Evolutionary conservation across 37 sponge, comb jelly and placozoan species (phyloP).

Genomic region (Ianthella basta): DNA sequence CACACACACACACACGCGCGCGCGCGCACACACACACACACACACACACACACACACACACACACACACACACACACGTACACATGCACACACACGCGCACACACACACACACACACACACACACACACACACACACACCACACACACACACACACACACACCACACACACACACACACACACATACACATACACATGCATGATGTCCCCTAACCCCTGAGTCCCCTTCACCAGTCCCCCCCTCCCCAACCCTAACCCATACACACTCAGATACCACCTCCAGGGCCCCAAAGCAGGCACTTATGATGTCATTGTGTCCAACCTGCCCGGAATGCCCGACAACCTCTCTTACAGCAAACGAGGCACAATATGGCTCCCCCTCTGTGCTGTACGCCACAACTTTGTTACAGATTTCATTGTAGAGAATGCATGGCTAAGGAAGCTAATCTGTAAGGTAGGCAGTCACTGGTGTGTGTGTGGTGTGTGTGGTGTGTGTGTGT

Average conservation of each 20-base stretch:
- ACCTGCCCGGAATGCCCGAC: slow-evolving; percentile 83
- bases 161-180: too few relatives aligned
- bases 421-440: slow-evolving; percentile 31
- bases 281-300: slow-evolving; percentile 62
- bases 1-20: not conserved
- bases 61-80: slow-evolving; percentile 5
- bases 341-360: slow-evolving; percentile 72
- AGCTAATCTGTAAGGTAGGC: not conserved
- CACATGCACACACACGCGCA: not conserved
- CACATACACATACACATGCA: too few relatives aligned
- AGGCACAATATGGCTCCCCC: slow-evolving; percentile 77
- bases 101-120: too few relatives aligned
- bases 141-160: too few relatives aligned
- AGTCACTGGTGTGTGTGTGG: not conserved
- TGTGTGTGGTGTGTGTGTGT: not conserved
- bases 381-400: slow-evolving; percentile 43
- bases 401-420: slow-evolving; percentile 28
- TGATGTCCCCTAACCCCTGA: too few relatives aligned
- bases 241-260: too few relatives aligned
- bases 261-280: slow-evolving; percentile 57
- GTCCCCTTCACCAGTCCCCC: too few relatives aligned
- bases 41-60: slow-evolving; percentile 23
- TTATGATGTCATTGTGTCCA: slow-evolving; percentile 65
- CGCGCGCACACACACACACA: slow-evolving; percentile 6
- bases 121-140: too few relatives aligned